Base-by-base conservation (phyloP, 2,113 vertebrate species). In the Zosterops lateralis region DNA sequence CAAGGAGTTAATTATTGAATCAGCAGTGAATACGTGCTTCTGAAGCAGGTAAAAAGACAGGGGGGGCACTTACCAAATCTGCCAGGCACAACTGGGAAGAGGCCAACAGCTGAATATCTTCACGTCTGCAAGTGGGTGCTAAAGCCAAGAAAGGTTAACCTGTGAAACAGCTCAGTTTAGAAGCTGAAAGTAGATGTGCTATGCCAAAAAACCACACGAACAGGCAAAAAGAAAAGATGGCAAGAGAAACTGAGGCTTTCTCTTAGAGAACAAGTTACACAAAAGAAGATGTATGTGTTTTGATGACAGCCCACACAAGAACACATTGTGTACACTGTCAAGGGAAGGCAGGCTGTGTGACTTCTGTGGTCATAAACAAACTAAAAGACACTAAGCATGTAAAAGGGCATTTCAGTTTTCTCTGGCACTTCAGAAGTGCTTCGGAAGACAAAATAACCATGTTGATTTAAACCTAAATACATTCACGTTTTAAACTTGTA, bases 1-100 rank as follows among this genome's bases (percentile, higher is more conserved):
- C 84, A 96, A 90, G 57, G 93, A 95, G 93, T 94, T 96, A 96
- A 95, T 95, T 94, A 96, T 93, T 96, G 93, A 94, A 92, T 79
- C 65, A 45, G 38, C 68, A 95, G 42, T 6, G 76, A 92, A 64
- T 66, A 91, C 9, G 6, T 16, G 9, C 24, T 38, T 65, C 70
- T 65, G 32, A 93, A 93, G 34, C 1, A 61, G 74, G 74, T 74
- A 80, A 78, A 78, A 92, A 93, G 31, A 65, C 24, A 77, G 57
- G 50, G 10, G 31, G 32, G 40, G 12, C 38, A 78, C 75, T 82
- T 73, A 86, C 73, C 65, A 71, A 53, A 90, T 44, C 45, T 67
- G 36, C 40, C 56, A 71, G 77, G 34, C 45, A 81, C 45, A 70
- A 65, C 5, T 10, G 1, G 7, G 44, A 87, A 61, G 51, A 75